Conservation (phyloP, 2,113 vertebrate genomes). For the Rostratula benghalensis region DNA sequence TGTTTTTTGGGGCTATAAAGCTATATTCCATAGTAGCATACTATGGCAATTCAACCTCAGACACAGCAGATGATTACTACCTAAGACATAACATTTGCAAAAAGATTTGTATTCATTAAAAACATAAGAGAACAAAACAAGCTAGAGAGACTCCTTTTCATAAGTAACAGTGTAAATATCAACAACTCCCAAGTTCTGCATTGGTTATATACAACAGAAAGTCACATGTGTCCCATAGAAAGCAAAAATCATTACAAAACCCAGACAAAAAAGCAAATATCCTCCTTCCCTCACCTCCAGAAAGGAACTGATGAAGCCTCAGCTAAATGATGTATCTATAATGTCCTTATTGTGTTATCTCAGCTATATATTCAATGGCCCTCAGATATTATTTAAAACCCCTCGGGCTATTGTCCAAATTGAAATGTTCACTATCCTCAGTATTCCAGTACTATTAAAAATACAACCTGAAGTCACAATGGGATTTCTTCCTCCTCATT, state of each 20-base stretch:
- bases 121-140: neutral
- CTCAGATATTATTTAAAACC: neutral
- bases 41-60: neutral
- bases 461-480: neutral
- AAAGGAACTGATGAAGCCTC: neutral
- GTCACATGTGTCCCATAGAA: neutral
- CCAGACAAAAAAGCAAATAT: neutral
- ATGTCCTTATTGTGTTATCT: neutral
- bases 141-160: neutral
- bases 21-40: neutral
- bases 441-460: conserved; percentile 25
- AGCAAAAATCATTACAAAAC: neutral
- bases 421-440: conserved; percentile 10
- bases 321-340: neutral
- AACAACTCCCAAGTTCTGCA: conserved; percentile 10
- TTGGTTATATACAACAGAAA: neutral
- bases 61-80: neutral
- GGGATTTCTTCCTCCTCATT: neutral
- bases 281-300: neutral
- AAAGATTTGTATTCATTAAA: neutral
- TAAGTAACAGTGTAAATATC: neutral
- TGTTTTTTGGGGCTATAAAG: neutral
- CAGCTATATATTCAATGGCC: neutral
- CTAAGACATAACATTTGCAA: neutral
- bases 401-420: conserved; percentile 8